Percentiles rank a stretch among this genome's conserved stretches.
Conservation (phyloP, 2,888 invertebrate species). For the Calameuta pallipes region DNA sequence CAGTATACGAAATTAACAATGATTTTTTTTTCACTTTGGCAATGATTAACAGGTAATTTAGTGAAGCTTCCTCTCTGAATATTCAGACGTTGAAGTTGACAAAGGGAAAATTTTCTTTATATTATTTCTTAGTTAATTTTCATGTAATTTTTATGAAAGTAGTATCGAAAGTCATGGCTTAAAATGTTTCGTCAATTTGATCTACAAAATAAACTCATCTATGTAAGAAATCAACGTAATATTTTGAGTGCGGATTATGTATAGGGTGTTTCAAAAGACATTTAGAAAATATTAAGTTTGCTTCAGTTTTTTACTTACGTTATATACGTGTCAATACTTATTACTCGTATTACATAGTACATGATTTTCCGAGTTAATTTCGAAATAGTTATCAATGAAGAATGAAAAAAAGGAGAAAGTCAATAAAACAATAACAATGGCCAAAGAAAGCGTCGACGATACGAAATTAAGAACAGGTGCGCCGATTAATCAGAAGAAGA, state of each 20-base stretch:
- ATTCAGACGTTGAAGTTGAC: neutral
- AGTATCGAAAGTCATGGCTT: too few relatives aligned
- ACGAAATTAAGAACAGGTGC: neutral
- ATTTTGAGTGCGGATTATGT: too few relatives aligned
- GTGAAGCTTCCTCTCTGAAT: neutral
- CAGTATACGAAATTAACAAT: neutral
- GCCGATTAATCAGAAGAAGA: neutral
- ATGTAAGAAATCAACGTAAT: too few relatives aligned
- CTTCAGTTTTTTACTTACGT: neutral
- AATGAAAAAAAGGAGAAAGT: too few relatives aligned
- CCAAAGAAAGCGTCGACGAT: neutral
- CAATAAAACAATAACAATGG: neutral
- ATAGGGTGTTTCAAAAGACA: too few relatives aligned
- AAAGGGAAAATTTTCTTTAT: too few relatives aligned
- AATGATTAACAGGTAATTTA: neutral
- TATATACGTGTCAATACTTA: neutral
- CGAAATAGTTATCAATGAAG: too few relatives aligned
- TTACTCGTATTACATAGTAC: neutral
- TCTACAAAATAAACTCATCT: too few relatives aligned
- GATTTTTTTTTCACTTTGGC: neutral
- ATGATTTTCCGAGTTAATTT: neutral
- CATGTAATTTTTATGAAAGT: neutral
- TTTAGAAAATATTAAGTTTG: neutral
- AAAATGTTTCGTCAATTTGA: too few relatives aligned
- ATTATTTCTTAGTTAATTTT: too few relatives aligned